Conservation (phyloP, 2,888 invertebrate species). For the Nephrocerus scutellatus region DNA sequence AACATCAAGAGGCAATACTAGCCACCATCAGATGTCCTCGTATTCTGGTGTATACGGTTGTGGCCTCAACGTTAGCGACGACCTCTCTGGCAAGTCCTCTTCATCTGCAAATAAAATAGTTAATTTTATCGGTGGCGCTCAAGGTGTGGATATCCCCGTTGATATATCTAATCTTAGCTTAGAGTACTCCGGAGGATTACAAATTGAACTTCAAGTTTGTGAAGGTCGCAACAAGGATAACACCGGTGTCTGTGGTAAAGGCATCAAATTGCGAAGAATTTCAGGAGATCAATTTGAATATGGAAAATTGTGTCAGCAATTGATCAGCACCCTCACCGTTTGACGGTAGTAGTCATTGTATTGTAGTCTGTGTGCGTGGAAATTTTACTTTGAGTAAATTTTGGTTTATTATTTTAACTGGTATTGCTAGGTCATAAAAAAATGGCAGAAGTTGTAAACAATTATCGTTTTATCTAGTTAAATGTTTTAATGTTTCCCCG, state of each 20-base stretch:
- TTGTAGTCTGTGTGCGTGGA: slow-evolving; percentile 4
- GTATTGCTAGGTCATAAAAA: too few relatives aligned
- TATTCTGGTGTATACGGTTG: too few relatives aligned
- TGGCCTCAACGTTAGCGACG: too few relatives aligned
- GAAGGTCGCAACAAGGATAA: slow-evolving; percentile 57
- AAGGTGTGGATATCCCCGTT: slow-evolving; percentile 33
- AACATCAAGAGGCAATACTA: slow-evolving; percentile 9
- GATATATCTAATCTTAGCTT: slow-evolving; percentile 57
- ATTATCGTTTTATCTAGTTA: too few relatives aligned
- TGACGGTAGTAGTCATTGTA: slow-evolving; percentile 45
- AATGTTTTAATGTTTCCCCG: too few relatives aligned
- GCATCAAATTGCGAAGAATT: slow-evolving; percentile 76
- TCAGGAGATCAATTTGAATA: slow-evolving; percentile 84
- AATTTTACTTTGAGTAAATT: too few relatives aligned
- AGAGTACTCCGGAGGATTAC: slow-evolving; percentile 75
- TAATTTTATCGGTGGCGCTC: too few relatives aligned
- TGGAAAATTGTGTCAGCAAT: slow-evolving; percentile 78
- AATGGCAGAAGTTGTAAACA: too few relatives aligned
- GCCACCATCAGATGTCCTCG: slow-evolving; percentile 13
- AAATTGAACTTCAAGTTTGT: slow-evolving; percentile 75
- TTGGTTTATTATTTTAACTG: too few relatives aligned
- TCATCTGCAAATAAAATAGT: too few relatives aligned
- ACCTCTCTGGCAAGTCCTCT: too few relatives aligned
- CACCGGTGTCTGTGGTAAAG: slow-evolving; percentile 60
- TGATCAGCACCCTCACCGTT: slow-evolving; percentile 79